Evolutionary conservation across 2,113 vertebrate species (phyloP), one percentile per base, ranked within the genome.

Genomic region (Odocoileus hemionus): DNA sequence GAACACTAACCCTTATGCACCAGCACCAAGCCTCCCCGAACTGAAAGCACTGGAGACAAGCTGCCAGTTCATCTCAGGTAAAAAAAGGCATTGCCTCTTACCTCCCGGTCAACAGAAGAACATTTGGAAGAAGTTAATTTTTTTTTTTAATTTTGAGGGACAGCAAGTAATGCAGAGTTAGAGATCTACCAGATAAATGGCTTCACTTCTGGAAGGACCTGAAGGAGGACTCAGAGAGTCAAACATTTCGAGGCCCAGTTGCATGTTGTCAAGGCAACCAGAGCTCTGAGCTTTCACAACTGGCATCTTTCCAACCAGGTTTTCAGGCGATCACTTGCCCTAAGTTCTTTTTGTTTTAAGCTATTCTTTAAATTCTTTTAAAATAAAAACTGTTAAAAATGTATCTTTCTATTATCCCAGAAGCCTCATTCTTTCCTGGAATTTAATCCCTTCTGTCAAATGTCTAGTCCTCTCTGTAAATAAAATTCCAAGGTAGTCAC

Each of bases 211-310:
- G 55, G 4, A 3, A 94, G 55, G 67, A 74, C 33, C 23, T 47
- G 39, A 57, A 86, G 93, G 80, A 78, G 86, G 94, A 57, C 36
- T 1, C 0, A 15, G 45, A 55, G 39, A 96, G 76, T 84, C 52
- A 54, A 74, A 67, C 43, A 26, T 90, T 54, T 54, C 0, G 1
- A 93, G 45, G 7, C 70, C 52, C 33, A 55, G 84, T 5, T 58
- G 54, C 58, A 2, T 0, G 96, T 98, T 95, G 97, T 82, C 98
- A 98, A 93, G 98, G 97, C 91, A 98, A 98, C 98, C 25, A 5
- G 1, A 0, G 94, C 86, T 82, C 93, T 10, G 2, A 11, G 47
- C 88, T 85, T 93, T 82, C 47, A n/a, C 82, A 79, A 45, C 2
- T 0, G 92, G 78, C 78, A 79, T 74, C 92, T 91, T 97, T 95